Conservation (phyloP, 2,113 vertebrate species). For the Austrofundulus limnaeus region DNA sequence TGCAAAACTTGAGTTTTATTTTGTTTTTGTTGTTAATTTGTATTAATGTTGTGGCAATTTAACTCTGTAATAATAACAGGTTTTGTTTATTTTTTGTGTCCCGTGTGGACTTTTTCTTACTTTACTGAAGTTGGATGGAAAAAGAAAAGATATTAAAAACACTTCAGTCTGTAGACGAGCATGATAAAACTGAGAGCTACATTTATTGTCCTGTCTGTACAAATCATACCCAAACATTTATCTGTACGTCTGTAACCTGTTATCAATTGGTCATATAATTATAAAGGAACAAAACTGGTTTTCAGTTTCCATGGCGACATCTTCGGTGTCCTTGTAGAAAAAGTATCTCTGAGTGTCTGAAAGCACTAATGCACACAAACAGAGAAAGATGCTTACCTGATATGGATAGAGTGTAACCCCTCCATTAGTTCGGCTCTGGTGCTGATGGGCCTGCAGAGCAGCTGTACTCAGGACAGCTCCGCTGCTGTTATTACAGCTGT, state of each 20-base stretch:
- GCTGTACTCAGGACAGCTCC: constrained; percentile 73
- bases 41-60: no score
- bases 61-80: no score
- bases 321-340: background rate
- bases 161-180: no score
- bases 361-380: background rate
- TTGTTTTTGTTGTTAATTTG: no score
- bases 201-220: constrained; percentile 7
- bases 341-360: background rate
- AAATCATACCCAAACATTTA: constrained; percentile 6
- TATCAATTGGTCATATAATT: constrained; percentile 5
- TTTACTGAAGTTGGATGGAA: background rate
- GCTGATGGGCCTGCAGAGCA: constrained; percentile 88
- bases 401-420: constrained; percentile 94
- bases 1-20: no score
- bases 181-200: background rate
- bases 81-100: no score
- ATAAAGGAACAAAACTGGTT: background rate
- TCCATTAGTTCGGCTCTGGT: constrained; percentile 87
- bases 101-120: no score
- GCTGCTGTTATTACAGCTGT: constrained; percentile 68
- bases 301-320: constrained; percentile 18
- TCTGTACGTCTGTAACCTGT: constrained; percentile 2
- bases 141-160: background rate
- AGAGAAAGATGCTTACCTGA: constrained; percentile 82